Percentiles rank a stretch among this genome's conserved stretches.
These are phyloP conservation scores for Dromas ardeola DNA, from an alignment of 2,113 vertebrate genomes.

Conservation along the genomic window DNA sequence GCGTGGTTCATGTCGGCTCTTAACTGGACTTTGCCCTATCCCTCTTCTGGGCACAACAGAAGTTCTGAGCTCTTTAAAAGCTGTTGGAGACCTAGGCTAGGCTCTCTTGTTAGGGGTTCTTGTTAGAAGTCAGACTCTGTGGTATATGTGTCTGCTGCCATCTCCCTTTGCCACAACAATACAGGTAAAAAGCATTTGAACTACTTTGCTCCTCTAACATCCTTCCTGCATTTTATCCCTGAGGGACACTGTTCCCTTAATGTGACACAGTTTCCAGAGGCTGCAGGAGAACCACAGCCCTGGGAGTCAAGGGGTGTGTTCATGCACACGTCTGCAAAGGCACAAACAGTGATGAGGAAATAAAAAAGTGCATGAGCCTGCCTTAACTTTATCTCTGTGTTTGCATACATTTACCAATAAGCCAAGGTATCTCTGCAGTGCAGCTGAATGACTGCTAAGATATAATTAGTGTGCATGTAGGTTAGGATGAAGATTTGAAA, in stretches of 20 bases:
- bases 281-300: neutral
- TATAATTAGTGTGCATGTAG: neutral
- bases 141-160: neutral
- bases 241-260: neutral
- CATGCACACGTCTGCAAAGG: neutral
- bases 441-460: neutral
- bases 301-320: neutral
- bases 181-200: neutral
- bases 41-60: neutral
- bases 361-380: neutral
- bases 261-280: neutral
- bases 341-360: neutral
- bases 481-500: neutral
- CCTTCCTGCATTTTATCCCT: neutral
- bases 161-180: neutral
- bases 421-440: neutral
- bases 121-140: neutral
- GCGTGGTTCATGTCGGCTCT: neutral
- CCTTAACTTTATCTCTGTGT: neutral
- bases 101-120: neutral
- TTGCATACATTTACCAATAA: neutral
- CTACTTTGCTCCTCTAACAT: neutral
- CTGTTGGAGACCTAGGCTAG: neutral
- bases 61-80: neutral
- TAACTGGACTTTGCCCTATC: neutral